Evolutionary conservation across 1,140 invertebrate genomes (phyloP).

Genomic region (Anoplolepis gracilipes): DNA sequence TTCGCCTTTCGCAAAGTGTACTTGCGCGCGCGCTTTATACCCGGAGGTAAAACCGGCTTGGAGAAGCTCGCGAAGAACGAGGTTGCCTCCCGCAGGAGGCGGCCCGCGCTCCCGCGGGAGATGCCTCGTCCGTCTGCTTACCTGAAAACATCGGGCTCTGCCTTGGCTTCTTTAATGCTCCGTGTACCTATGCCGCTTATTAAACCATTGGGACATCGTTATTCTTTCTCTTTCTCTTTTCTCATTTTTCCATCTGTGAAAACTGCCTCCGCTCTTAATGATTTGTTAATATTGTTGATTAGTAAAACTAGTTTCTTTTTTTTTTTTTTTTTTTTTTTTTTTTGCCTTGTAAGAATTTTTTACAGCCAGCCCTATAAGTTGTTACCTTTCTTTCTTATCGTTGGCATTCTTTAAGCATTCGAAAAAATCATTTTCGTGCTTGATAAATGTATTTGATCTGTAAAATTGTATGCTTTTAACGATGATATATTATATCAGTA

Average conservation of each 20-base stretch:
- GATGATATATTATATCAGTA: background rate
- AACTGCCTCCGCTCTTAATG: background rate
- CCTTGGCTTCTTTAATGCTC: slow-evolving; percentile 65
- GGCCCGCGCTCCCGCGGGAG: slow-evolving; percentile 67
- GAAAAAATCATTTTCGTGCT: background rate
- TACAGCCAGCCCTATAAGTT: background rate
- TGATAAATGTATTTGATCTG: background rate
- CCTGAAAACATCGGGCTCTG: slow-evolving; percentile 72
- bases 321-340: background rate
- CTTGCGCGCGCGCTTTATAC: slow-evolving; percentile 75
- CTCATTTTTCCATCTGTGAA: slow-evolving; percentile 8
- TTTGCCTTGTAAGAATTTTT: background rate
- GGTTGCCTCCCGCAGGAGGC: slow-evolving; percentile 75
- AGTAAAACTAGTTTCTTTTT: slow-evolving; percentile 26
- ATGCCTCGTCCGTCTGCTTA: slow-evolving; percentile 69
- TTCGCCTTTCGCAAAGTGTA: slow-evolving; percentile 77
- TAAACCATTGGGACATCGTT: slow-evolving; percentile 59
- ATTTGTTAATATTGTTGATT: slow-evolving; percentile 14
- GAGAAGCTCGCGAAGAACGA: slow-evolving; percentile 73
- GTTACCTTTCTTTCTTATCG: background rate
- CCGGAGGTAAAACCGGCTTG: slow-evolving; percentile 76
- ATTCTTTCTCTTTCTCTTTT: slow-evolving; percentile 20
- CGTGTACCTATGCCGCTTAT: slow-evolving; percentile 52
- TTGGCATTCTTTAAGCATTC: background rate
- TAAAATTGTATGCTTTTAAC: background rate